Base-by-base conservation (phyloP, 2,113 vertebrate species). In the Syrrhaptes paradoxus region DNA sequence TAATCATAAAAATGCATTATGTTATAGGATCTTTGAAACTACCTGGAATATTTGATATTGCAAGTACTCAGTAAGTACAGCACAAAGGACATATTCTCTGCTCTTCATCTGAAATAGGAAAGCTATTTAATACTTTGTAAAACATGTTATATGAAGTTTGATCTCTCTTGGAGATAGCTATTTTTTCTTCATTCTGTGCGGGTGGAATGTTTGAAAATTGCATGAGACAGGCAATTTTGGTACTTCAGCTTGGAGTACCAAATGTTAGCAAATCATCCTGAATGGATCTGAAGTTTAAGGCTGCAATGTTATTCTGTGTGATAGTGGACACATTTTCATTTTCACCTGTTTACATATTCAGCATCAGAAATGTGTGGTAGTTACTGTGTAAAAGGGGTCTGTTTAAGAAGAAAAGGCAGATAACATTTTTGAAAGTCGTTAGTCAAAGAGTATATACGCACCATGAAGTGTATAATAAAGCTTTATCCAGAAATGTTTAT, bases 201-300 rank as follows among this genome's bases (percentile, higher is more conserved):
- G 85, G 96, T 21, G 89, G 97, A 98, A 97, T 97, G 97, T 98
- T 97, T 97, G 97, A 98, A 98, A 98, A 98, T 98, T 97, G 95
- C 97, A 95, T 10, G 52, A 97, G 95, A 95, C 95, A 84, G 97
- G 93, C 96, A 98, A 98, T 98, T 98, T 97, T 96, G 96, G 97
- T 96, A 97, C 97, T 97, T 97, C 97, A 96, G 49, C 89, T 95
- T 95, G 92, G 94, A 98, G 96, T 90, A 98, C 96, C 96, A 97
- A 98, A 96, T 96, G 97, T 97, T 97, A 97, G 95, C 94, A 98
- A 98, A 98, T 98, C 97, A 96, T 91, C 93, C 97, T 96, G 97
- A 97, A 97, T 96, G 93, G 89, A 96, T 97, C 88, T 96, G 97
- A 98, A 98, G 95, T 97, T 96, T 97, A 96, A 97, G 95, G 84